These are phyloP conservation scores for Choloepus hoffmanni DNA, from an alignment of 2,113 vertebrate genomes.

Conservation along the genomic window DNA sequence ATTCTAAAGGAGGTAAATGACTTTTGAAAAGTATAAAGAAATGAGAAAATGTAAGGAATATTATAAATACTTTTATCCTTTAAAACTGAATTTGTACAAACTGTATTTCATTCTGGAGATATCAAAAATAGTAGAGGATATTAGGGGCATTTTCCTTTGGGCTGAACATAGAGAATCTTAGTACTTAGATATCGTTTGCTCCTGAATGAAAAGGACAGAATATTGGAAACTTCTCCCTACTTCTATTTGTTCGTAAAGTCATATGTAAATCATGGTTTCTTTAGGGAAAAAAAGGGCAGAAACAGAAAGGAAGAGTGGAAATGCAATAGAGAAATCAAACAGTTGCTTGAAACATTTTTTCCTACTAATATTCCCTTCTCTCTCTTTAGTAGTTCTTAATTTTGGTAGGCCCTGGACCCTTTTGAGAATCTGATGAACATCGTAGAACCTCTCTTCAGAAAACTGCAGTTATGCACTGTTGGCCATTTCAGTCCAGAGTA, in stretches of 20 bases:
- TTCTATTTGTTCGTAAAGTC: background rate
- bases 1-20: background rate
- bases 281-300: background rate
- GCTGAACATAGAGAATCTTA: background rate
- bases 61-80: background rate
- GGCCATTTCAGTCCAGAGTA: background rate
- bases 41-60: background rate
- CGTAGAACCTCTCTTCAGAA: background rate
- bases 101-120: background rate
- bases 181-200: background rate
- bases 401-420: background rate
- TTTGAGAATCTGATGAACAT: fast-evolving
- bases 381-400: background rate
- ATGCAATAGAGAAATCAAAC: background rate
- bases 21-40: background rate
- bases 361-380: background rate
- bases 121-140: background rate
- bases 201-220: background rate
- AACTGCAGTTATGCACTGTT: background rate
- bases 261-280: background rate
- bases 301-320: background rate
- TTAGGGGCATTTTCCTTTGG: background rate
- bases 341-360: background rate
- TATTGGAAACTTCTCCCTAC: background rate
- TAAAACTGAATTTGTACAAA: background rate